Base-by-base conservation (phyloP, 1,140 invertebrate genomes). In the Mya arenaria region DNA sequence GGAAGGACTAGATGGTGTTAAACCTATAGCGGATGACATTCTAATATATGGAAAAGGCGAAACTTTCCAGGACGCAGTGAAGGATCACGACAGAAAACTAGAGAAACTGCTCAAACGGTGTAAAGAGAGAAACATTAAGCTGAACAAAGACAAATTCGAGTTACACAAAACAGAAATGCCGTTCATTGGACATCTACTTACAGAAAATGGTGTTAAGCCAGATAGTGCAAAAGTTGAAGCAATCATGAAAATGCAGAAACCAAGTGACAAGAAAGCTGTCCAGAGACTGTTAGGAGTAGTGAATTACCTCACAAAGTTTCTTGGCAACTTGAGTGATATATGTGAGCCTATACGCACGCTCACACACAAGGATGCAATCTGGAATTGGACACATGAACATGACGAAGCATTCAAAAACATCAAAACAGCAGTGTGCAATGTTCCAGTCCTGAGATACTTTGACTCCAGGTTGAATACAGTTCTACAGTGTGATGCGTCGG, bases 1-100 rank as follows among this genome's bases (percentile, higher is more conserved):
- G 48, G 83, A 87, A 66, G 87, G 86, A 32, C 73, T 93, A 19
- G n/a, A 77, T 52, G 90, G 92, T 34, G 85, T 92, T 15, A 86
- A 77, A 36, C 72, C 89, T 4, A 90, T 90, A 65, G 81, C 90
- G 66, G 91, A 93, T 84, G 92, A 93, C 78, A 88, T 92, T 17
- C 32, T 92, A 10, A 71, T 93, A 5, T 89, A 66, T 58, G 90
- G 87, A 10, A 48, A 44, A 37, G 85, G 74, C 41, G 62, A 84
- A 65, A 73, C 75, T 58, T 80, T 91, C 71, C 84, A 91, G 78
- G 88, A 90, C 37, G 66, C 79, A 0, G 4, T 23, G 17, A 39
- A 23, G 15, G 79, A 84, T 56, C 83, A 86, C 44, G 85, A 82
- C 37, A 8, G 48, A 4, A 84, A 86, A 8, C 32, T 85, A 3